Evolutionary conservation across 2,113 vertebrate species (phyloP).

Genomic region (Pristiophorus japonicus): DNA sequence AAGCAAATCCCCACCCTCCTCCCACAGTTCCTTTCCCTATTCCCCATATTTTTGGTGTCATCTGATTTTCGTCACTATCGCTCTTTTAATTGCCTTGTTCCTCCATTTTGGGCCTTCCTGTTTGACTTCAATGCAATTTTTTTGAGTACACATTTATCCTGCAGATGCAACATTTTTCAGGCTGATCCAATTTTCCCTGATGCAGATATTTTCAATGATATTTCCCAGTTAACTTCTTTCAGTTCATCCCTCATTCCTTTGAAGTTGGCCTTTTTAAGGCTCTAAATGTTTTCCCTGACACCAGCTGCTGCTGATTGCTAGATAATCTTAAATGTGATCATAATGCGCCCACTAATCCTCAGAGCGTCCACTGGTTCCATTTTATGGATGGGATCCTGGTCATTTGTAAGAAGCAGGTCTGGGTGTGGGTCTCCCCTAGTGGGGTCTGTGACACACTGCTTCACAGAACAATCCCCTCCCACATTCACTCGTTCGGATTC

Average conservation of each 20-base stretch:
- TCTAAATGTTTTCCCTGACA: neutral
- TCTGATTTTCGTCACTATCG: neutral
- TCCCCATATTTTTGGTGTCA: neutral
- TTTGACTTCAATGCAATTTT: neutral
- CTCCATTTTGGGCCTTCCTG: neutral
- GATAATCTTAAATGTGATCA: slow-evolving; percentile 33
- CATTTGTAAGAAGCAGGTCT: neutral
- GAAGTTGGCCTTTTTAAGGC: slow-evolving; percentile 4
- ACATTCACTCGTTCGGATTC: neutral
- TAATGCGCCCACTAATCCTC: neutral
- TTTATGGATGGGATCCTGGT: neutral
- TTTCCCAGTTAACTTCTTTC: slow-evolving; percentile 15
- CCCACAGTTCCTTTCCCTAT: neutral
- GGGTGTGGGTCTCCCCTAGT: neutral
- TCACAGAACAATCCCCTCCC: neutral
- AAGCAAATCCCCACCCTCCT: neutral
- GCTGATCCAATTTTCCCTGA: neutral
- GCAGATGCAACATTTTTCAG: neutral
- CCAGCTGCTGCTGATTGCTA: neutral
- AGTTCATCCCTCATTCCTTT: neutral
- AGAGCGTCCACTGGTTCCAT: neutral
- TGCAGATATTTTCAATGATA: slow-evolving; percentile 5
- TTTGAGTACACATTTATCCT: neutral
- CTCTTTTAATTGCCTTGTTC: neutral
- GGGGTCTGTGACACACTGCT: neutral